phyloP scores from a whole-genome alignment of 1,140 invertebrate genomes.

The Sitobion miscanthi region DNA sequence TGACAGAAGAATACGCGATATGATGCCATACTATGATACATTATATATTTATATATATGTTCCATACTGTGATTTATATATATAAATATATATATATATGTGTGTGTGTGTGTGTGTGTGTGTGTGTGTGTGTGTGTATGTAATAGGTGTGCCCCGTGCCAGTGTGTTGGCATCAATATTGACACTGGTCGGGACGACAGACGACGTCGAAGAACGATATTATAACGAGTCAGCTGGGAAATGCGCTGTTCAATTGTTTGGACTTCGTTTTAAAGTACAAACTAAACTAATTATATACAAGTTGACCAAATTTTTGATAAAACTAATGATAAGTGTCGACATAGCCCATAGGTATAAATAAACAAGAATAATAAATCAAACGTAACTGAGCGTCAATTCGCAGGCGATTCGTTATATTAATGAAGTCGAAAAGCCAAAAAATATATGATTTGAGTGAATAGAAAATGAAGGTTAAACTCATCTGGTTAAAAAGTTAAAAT shows the following conservation, averaged over 20 bases:
- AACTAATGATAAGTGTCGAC: neutral
- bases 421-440: neutral
- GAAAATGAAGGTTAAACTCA: neutral
- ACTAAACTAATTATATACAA: neutral
- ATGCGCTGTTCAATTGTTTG: neutral
- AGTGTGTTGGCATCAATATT: neutral
- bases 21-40: too few relatives aligned
- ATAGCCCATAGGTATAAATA: neutral
- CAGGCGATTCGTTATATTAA: too few relatives aligned
- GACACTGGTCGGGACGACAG: neutral
- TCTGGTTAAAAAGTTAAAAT: neutral
- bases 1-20: too few relatives aligned
- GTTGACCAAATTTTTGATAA: neutral
- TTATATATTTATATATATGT: too few relatives aligned
- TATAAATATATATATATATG: too few relatives aligned
- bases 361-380: neutral
- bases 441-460: neutral
- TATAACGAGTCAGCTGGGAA: neutral
- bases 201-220: neutral
- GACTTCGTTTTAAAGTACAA: neutral
- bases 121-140: too few relatives aligned
- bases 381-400: neutral
- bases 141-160: neutral
- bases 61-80: too few relatives aligned
- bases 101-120: too few relatives aligned